phyloP scores from a whole-genome alignment of 2,797 vertebrate genomes.

The Anolis apletophallus region DNA sequence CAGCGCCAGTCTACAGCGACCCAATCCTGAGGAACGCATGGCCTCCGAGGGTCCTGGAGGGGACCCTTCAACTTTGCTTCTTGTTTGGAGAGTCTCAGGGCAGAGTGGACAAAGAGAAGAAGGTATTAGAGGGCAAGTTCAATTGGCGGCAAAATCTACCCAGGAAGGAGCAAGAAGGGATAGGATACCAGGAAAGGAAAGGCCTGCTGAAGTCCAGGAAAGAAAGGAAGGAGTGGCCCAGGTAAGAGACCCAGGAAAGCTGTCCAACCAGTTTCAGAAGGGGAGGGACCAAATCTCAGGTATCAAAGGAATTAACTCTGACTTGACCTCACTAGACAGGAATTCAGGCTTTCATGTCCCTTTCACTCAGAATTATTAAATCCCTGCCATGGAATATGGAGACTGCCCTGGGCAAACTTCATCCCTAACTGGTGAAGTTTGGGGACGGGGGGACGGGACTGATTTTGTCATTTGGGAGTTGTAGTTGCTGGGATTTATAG shows the following conservation, averaged over 20 bases:
- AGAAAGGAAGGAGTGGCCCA: constrained; percentile 29
- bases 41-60: neutral
- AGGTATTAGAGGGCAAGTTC: constrained; percentile 20
- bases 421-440: no score
- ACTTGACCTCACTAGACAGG: neutral
- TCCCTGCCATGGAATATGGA: neutral
- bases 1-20: constrained; percentile 86
- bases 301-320: constrained; percentile 21
- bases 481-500: no score
- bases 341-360: neutral
- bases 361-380: constrained; percentile 22
- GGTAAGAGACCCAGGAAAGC: constrained; percentile 37
- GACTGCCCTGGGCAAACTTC: neutral
- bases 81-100: constrained; percentile 5
- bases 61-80: neutral
- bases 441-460: no score
- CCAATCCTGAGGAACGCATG: constrained; percentile 65
- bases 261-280: constrained; percentile 52
- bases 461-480: no score
- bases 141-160: no score
- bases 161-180: neutral
- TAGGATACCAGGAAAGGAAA: neutral
- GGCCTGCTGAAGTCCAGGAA: neutral
- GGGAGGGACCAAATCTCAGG: constrained; percentile 43
- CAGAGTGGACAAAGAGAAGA: constrained; percentile 27